A percentile compares a stretch with the other conserved stretches of the same genome.
Evolutionary conservation across 2,888 invertebrate genomes (phyloP).

Genomic region (Polylopha cassiicola): DNA sequence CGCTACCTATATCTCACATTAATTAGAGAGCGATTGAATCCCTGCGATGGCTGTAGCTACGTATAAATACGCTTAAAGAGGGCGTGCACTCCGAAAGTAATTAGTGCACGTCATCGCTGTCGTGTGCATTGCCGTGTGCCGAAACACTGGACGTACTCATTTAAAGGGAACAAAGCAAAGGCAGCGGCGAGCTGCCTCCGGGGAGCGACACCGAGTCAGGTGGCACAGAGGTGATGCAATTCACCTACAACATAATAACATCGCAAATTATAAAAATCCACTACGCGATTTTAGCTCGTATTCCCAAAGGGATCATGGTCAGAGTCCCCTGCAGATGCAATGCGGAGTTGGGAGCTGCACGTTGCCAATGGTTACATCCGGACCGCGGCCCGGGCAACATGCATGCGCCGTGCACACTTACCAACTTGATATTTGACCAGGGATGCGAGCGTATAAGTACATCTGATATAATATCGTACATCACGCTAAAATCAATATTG

Average conservation of each 20-base stretch:
- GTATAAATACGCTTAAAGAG: conserved; percentile 17
- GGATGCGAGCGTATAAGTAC: conserved; percentile 3
- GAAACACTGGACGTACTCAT: conserved; percentile 37
- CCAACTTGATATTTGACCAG: conserved; percentile 21
- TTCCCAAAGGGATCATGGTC: conserved; percentile 23
- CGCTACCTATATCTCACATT: conserved; percentile 21
- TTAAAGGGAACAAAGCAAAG: conserved; percentile 38
- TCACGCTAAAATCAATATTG: conserved; percentile 13
- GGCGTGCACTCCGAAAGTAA: conserved; percentile 36
- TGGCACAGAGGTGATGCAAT: conserved; percentile 40
- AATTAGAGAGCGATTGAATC: conserved; percentile 27
- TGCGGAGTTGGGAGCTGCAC: conserved; percentile 16
- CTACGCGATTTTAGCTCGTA: conserved; percentile 30
- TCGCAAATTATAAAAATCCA: conserved; percentile 9
- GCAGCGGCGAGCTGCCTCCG: conserved; percentile 33
- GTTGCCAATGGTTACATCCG: conserved; percentile 49
- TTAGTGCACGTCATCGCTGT: conserved; percentile 41
- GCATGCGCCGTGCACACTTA: conserved; percentile 30
- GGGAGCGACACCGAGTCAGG: conserved; percentile 37
- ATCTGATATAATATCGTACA: conserved; percentile 5
- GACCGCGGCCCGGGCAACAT: conserved; percentile 31
- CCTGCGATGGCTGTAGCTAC: conserved; percentile 9
- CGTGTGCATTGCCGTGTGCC: conserved; percentile 33
- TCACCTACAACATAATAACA: conserved; percentile 29
- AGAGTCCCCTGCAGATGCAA: conserved; percentile 5